A percentile compares a stretch with the other conserved stretches of the same genome.
These are phyloP conservation scores for Xerus rutilus DNA, from an alignment of 2,797 vertebrate genomes.

Conservation along the genomic window DNA sequence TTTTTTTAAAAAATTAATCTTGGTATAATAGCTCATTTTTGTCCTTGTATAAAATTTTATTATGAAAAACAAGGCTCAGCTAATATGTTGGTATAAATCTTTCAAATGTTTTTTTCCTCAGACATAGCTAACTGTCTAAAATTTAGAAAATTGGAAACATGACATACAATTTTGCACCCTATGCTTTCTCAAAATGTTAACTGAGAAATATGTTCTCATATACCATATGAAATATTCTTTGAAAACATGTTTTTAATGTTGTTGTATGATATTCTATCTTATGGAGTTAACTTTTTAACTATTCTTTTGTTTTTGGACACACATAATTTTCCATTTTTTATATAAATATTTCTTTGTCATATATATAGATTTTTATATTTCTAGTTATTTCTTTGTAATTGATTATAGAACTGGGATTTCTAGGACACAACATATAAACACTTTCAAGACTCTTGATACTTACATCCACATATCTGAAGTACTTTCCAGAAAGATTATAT, in stretches of 20 bases:
- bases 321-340: constrained; percentile 41
- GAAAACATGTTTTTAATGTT: constrained; percentile 3
- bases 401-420: not conserved
- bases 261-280: not conserved
- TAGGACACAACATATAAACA: not conserved
- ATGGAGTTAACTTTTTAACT: constrained; percentile 1
- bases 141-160: constrained; percentile 47
- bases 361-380: not conserved
- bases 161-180: constrained; percentile 9
- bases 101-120: constrained; percentile 28
- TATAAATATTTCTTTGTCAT: not conserved
- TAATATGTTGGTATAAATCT: not conserved
- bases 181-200: constrained; percentile 12
- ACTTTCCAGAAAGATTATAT: not conserved
- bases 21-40: constrained; percentile 50
- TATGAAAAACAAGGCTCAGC: not conserved
- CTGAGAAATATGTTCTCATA: not conserved
- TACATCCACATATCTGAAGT: not conserved
- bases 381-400: constrained; percentile 37
- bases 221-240: constrained; percentile 2
- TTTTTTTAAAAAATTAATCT: not conserved
- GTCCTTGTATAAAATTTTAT: constrained; percentile 28
- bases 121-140: not conserved
- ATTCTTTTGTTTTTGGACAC: not conserved
- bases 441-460: not conserved